Evolutionary conservation across 2,797 vertebrate genomes (phyloP).

Genomic region (Serranus cabrilla): DNA sequence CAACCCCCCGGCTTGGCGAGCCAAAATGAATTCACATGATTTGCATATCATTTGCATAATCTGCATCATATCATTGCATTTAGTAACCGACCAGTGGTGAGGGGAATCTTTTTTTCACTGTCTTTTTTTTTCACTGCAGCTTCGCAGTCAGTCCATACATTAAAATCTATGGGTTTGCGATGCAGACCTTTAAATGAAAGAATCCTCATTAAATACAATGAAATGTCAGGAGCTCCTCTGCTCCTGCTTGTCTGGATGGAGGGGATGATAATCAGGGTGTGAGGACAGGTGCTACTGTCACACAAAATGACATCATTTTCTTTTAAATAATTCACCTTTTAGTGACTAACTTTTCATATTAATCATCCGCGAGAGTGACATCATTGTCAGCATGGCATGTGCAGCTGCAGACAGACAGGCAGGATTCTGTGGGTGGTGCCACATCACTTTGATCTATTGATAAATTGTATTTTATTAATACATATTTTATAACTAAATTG

Average conservation of each 20-base stretch:
- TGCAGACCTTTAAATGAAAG: not conserved
- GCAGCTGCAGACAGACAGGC: constrained; percentile 14
- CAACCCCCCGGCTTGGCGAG: not conserved
- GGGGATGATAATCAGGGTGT: not conserved
- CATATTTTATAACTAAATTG: not conserved
- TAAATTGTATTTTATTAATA: not conserved
- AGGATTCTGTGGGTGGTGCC: constrained; percentile 33
- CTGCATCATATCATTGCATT: not conserved
- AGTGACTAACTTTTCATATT: constrained; percentile 6
- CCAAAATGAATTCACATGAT: constrained; percentile 5
- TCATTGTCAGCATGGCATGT: constrained; percentile 22
- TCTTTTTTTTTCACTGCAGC: not conserved
- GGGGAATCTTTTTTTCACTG: not conserved
- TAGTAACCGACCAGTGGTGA: too few species aligned
- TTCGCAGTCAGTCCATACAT: not conserved
- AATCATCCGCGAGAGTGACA: constrained; percentile 11
- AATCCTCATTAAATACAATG: not conserved
- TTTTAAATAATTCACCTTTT: not conserved
- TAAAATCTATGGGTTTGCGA: not conserved
- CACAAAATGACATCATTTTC: not conserved
- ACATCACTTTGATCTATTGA: not conserved
- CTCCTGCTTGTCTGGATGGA: constrained; percentile 3
- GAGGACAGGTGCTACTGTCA: not conserved
- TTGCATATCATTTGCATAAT: constrained; percentile 10
- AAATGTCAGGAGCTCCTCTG: not conserved